These are phyloP conservation scores for Odocoileus virginianus DNA, from an alignment of 2,113 vertebrate genomes.

Conservation along the genomic window DNA sequence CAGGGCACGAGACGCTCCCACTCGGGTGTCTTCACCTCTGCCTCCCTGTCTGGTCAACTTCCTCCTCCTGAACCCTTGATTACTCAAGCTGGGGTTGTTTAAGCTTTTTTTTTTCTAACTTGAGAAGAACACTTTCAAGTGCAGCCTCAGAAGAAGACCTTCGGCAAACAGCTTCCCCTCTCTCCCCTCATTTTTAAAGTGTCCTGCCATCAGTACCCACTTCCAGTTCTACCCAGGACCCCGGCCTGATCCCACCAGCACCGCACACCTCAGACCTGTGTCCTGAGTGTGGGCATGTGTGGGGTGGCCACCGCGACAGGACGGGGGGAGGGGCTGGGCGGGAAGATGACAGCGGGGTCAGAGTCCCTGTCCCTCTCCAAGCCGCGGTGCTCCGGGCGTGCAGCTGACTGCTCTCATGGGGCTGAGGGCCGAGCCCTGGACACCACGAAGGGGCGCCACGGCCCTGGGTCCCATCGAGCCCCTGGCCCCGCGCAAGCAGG, in stretches of 20 bases:
- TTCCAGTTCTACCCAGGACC: not conserved
- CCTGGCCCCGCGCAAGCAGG: not conserved
- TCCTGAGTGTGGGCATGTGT: accelerated
- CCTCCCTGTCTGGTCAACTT: not conserved
- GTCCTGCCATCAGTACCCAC: not conserved
- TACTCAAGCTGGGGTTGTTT: not conserved
- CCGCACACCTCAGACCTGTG: not conserved
- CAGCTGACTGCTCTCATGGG: not conserved
- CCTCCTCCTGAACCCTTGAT: not conserved
- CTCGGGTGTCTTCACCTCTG: not conserved
- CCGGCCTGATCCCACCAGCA: not conserved
- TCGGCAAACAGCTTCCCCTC: not conserved
- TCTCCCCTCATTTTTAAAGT: not conserved
- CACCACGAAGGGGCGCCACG: accelerated
- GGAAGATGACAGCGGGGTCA: not conserved
- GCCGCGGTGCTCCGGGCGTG: not conserved
- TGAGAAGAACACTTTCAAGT: not conserved
- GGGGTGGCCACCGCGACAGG: not conserved
- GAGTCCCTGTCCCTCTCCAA: not conserved
- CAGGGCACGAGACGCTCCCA: not conserved
- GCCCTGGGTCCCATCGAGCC: not conserved
- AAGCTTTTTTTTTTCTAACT: not conserved
- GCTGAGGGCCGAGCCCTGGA: not conserved
- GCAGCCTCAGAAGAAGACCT: not conserved
- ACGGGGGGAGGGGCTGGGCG: not conserved